Conservation (phyloP, 1,140 invertebrate genomes). For the Drosophila kikkawai region DNA sequence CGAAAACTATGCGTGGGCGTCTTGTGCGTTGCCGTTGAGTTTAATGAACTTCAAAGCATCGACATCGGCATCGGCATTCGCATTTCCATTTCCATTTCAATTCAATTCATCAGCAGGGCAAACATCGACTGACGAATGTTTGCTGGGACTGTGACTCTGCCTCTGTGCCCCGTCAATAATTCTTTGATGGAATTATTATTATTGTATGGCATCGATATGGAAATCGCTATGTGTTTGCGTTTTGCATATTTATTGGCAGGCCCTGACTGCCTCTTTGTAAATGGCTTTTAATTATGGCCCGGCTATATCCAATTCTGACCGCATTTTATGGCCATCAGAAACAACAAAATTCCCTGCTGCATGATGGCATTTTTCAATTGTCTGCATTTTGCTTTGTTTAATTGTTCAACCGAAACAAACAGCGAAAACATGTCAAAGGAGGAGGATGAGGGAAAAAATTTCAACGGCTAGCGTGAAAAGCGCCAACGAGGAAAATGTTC, state of each 20-base stretch:
- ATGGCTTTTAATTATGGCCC: constrained; percentile 68
- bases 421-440: constrained; percentile 45
- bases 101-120: constrained; percentile 60
- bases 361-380: constrained; percentile 68
- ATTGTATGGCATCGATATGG: constrained; percentile 41
- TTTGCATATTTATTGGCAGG: constrained; percentile 71
- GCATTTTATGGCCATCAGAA: constrained; percentile 58
- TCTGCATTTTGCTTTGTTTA: constrained; percentile 54
- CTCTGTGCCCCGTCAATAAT: constrained; percentile 47
- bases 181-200: constrained; percentile 51
- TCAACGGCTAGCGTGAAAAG: constrained; percentile 21
- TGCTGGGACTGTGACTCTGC: constrained; percentile 9
- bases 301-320: constrained; percentile 66
- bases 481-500: constrained; percentile 33
- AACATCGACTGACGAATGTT: constrained; percentile 45
- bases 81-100: constrained; percentile 42
- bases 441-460: constrained; percentile 1
- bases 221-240: constrained; percentile 35
- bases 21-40: constrained; percentile 47
- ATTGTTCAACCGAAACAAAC: constrained; percentile 45
- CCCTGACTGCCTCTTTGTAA: constrained; percentile 32
- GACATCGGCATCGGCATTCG: constrained; percentile 3
- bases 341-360: constrained; percentile 24
- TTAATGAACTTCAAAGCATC: constrained; percentile 71
- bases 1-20: constrained; percentile 52